These are phyloP conservation scores for Poecilobothrus nobilitatus DNA, from an alignment of 2,888 invertebrate genomes.

Conservation along the genomic window DNA sequence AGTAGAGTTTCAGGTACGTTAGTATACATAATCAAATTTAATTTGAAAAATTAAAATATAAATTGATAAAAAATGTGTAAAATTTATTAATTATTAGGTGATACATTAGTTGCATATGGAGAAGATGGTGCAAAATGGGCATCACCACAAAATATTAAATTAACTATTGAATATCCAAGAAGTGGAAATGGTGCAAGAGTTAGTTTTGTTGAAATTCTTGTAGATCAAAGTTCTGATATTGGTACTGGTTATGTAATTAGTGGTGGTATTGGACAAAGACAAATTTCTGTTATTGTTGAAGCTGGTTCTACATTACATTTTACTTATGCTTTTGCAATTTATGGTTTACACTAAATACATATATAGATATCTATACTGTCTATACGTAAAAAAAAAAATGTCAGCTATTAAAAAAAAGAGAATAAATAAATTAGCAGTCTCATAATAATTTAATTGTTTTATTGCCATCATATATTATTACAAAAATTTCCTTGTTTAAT, in stretches of 20 bases:
- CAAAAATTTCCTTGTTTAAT: too few relatives aligned
- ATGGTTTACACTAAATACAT: too few relatives aligned
- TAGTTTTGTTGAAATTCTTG: neutral
- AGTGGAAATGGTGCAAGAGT: slow-evolving; percentile 12
- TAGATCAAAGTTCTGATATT: neutral
- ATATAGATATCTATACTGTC: too few relatives aligned
- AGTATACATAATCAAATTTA: too few relatives aligned
- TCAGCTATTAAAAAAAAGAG: too few relatives aligned
- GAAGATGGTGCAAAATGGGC: slow-evolving; percentile 11
- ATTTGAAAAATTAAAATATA: too few relatives aligned
- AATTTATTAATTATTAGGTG: neutral
- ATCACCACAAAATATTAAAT: slow-evolving; percentile 15
- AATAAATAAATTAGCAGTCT: too few relatives aligned
- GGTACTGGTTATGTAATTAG: neutral
- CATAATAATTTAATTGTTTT: too few relatives aligned
- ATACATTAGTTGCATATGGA: slow-evolving; percentile 14
- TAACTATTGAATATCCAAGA: slow-evolving; percentile 16
- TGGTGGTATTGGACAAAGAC: neutral
- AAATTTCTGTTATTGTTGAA: neutral
- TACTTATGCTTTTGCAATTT: neutral
- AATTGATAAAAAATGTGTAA: too few relatives aligned
- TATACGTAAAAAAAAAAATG: too few relatives aligned
- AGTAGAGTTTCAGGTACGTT: neutral
- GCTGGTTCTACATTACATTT: neutral
- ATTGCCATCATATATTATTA: too few relatives aligned